These are phyloP conservation scores for Heliconius eleuchia DNA, from an alignment of 1,140 invertebrate genomes.

Conservation along the genomic window DNA sequence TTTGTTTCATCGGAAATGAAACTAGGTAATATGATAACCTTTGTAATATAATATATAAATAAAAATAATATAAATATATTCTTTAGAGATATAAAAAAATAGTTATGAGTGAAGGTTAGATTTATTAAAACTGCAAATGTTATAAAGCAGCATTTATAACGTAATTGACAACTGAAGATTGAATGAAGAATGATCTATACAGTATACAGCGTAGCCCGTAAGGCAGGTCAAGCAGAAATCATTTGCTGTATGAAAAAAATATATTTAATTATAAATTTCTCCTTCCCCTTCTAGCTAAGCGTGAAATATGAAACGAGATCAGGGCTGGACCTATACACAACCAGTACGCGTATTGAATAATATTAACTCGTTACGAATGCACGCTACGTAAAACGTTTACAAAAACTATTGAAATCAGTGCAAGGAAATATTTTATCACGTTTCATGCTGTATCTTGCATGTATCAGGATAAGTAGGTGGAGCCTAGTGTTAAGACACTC, in stretches of 20 bases:
- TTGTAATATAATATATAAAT: background rate
- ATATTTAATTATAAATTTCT: conserved; percentile 6
- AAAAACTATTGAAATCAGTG: background rate
- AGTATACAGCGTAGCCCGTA: background rate
- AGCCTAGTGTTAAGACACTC: too few species aligned
- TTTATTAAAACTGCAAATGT: conserved; percentile 4
- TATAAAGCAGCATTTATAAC: background rate
- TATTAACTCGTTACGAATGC: background rate
- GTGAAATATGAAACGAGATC: conserved; percentile 9
- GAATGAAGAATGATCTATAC: background rate
- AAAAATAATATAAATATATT: background rate
- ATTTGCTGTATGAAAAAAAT: conserved; percentile 5
- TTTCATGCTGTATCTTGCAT: too few species aligned
- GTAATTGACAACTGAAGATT: background rate
- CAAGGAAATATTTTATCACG: too few species aligned
- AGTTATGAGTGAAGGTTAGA: background rate
- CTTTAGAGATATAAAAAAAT: background rate
- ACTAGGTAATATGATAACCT: background rate
- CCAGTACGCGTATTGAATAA: background rate
- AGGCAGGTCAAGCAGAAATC: conserved; percentile 9
- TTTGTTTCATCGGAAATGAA: too few species aligned
- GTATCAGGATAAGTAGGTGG: too few species aligned
- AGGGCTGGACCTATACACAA: conserved; percentile 9
- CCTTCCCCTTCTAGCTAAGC: conserved; percentile 13
- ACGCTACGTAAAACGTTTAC: conserved; percentile 5